phyloP scores from a whole-genome alignment of 2,113 vertebrate species.

The Xiphophorus hellerii region DNA sequence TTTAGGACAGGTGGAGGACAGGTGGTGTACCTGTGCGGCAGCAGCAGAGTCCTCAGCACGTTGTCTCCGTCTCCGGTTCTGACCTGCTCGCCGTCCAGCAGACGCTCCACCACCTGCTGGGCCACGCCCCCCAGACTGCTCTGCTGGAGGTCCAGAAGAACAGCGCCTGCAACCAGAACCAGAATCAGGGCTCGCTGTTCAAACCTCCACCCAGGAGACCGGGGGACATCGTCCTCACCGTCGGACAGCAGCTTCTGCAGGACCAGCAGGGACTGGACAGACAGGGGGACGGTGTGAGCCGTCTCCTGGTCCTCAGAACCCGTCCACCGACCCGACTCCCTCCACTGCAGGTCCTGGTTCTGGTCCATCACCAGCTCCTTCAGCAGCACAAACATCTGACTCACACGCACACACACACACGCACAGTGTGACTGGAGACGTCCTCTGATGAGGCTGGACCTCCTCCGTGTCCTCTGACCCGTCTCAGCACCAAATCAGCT shows the following conservation, averaged over 20 bases:
- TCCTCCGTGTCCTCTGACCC: too few species aligned
- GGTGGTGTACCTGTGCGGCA: slow-evolving; percentile 87
- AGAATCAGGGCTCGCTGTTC: too few species aligned
- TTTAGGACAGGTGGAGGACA: background rate
- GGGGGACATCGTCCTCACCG: slow-evolving; percentile 67
- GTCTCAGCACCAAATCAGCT: too few species aligned
- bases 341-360: slow-evolving; percentile 94
- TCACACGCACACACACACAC: background rate
- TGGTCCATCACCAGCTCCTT: slow-evolving; percentile 91
- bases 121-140: slow-evolving; percentile 89
- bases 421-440: background rate
- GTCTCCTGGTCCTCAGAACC: slow-evolving; percentile 95
- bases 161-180: slow-evolving; percentile 78
- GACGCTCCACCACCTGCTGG: slow-evolving; percentile 95
- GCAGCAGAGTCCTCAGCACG: slow-evolving; percentile 86
- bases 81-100: slow-evolving; percentile 95
- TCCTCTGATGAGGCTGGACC: too few species aligned
- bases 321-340: slow-evolving; percentile 93
- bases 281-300: slow-evolving; percentile 87
- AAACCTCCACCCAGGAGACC: too few species aligned
- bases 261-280: slow-evolving; percentile 91
- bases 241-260: slow-evolving; percentile 88
- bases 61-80: slow-evolving; percentile 88
- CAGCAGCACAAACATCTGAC: slow-evolving; percentile 92
- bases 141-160: slow-evolving; percentile 91